A percentile compares a stretch with the other conserved stretches of the same genome.
phyloP scores from a whole-genome alignment of 2,113 vertebrate species.

The Caracal caracal region DNA sequence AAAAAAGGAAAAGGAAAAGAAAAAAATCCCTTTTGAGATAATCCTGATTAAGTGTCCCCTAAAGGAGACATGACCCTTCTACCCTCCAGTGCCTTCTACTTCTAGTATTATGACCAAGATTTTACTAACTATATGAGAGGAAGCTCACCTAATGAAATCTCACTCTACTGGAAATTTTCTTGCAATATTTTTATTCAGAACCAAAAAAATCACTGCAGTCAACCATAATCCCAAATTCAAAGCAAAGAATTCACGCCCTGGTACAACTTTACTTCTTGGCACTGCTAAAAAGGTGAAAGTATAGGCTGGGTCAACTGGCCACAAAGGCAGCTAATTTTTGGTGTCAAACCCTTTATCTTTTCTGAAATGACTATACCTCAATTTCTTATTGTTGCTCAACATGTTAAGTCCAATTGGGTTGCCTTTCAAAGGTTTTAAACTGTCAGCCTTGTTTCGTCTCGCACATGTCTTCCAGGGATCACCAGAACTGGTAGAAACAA shows the following conservation, averaged over 20 bases:
- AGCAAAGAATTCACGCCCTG: not conserved
- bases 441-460: conserved; percentile 84
- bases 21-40: not conserved
- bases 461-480: conserved; percentile 89
- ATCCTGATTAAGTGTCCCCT: not conserved
- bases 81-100: not conserved
- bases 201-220: conserved; percentile 17
- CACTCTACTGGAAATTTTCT: not conserved
- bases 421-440: conserved; percentile 86
- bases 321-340: conserved; percentile 4
- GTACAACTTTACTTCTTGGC: not conserved
- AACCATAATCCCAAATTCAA: not conserved
- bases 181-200: conserved; percentile 13
- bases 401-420: conserved; percentile 89
- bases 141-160: conserved; percentile 6
- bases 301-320: not conserved
- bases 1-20: not conserved
- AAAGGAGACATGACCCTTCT: not conserved
- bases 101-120: not conserved
- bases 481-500: conserved; percentile 84
- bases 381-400: conserved; percentile 89
- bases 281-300: not conserved
- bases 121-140: not conserved
- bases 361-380: conserved; percentile 84
- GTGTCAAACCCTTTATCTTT: not conserved